Base-by-base conservation (phyloP, 2,888 invertebrate species). In the Eupeodes luniger region DNA sequence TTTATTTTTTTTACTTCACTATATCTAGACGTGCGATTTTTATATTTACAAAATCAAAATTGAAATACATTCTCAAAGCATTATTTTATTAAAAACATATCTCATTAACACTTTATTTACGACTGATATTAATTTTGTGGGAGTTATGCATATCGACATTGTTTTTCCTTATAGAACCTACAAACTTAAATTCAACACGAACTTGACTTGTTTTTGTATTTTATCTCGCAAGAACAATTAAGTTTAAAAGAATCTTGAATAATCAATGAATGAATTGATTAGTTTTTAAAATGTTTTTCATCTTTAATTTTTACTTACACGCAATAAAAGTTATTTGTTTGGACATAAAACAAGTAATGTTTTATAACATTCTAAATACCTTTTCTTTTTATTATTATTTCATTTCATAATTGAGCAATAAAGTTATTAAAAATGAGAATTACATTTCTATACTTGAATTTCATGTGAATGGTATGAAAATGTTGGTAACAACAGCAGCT, bases 291-390 rank as follows among this genome's bases (percentile, higher is more conserved):
- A 36, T 40, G 16, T 67, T 74, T 19, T 59, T 61, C 11, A 57
- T 57, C 14, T 4, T n/a, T 51, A 36, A 16, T 69, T 81, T 70
- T n/a, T 19, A 12, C 53, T 67, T 10, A 9, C 76, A 76, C 67
- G 61, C 81, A 81, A 69, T 62, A 11, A 6, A 19, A 40, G 11
- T 12, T 47, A 16, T 74, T 16, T 19, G 49, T 40, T 74, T 57
- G n/a, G 7, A 53, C 40, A 59, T 19, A n/a, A 66, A 49, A 51
- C 27, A 14, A 53, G 44, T 75, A 55, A 62, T 69, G 16, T 11
- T 40, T 40, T 7, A 40, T 40, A 5, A 40, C 5, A 40, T 40
- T 40, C 40, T 40, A 40, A 40, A 40, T 5, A 9, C 4, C 40
- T 40, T 27, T 40, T 40, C 40, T 40, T 40, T 40, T 5, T 40